Percentiles rank a stretch among this genome's conserved stretches.
phyloP scores from a whole-genome alignment of 2,888 invertebrate genomes.

The Acleris sparsana region DNA sequence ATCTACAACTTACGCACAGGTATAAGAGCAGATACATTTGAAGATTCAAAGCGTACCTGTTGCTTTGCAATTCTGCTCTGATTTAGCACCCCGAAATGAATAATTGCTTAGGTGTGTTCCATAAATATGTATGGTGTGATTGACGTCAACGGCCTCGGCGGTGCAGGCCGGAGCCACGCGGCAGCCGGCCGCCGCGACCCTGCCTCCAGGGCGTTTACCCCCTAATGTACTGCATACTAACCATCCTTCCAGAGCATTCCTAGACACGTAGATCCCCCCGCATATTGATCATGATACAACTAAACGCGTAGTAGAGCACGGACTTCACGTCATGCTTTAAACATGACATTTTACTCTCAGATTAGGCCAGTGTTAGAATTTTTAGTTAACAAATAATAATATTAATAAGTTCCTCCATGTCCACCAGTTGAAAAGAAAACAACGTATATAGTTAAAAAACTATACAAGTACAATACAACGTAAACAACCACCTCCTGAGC shows the following conservation, averaged over 20 bases:
- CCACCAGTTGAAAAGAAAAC: background rate
- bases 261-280: conserved; percentile 30
- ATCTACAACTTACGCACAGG: background rate
- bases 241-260: conserved; percentile 39
- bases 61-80: conserved; percentile 26
- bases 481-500: too few relatives aligned
- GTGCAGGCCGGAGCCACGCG: conserved; percentile 28
- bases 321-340: conserved; percentile 4
- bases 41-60: conserved; percentile 30
- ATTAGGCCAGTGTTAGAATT: too few relatives aligned
- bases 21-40: background rate
- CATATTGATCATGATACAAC: conserved; percentile 25
- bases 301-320: conserved; percentile 25
- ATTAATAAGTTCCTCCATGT: too few relatives aligned
- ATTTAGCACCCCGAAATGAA: conserved; percentile 39
- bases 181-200: conserved; percentile 27
- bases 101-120: conserved; percentile 41
- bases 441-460: background rate
- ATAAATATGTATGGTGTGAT: conserved; percentile 43
- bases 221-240: conserved; percentile 32
- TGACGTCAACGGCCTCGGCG: conserved; percentile 48
- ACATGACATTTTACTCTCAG: conserved; percentile 17
- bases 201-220: conserved; percentile 32
- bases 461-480: too few relatives aligned
- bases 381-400: too few relatives aligned